Conservation (phyloP, 2,797 vertebrate genomes). For the Spinus olivaceus region DNA sequence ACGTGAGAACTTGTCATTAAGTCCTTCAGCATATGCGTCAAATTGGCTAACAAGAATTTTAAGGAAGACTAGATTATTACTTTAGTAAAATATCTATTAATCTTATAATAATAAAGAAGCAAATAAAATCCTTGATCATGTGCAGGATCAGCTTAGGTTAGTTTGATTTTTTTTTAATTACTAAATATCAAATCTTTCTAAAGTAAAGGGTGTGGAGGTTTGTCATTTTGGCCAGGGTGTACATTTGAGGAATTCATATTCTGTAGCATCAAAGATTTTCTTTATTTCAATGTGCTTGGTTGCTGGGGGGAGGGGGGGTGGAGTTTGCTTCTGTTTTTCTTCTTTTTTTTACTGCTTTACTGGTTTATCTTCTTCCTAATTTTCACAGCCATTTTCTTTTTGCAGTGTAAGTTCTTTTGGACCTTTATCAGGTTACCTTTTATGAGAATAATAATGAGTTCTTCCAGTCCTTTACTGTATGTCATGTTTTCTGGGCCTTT, state of each 20-base stretch:
- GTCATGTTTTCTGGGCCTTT: not conserved
- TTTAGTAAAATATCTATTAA: not conserved
- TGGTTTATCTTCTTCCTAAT: not conserved
- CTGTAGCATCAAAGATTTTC: not conserved
- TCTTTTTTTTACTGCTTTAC: not conserved
- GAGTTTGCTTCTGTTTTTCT: not conserved
- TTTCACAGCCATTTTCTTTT: not conserved
- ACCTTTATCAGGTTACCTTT: not conserved
- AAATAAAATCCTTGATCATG: not conserved
- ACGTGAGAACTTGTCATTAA: not conserved
- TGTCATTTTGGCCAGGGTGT: rapidly evolving
- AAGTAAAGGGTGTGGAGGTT: not conserved
- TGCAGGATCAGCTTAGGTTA: not conserved
- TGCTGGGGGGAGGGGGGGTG: not conserved
- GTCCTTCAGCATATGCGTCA: not conserved
- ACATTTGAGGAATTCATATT: not conserved
- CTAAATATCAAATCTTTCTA: not conserved
- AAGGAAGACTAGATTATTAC: not conserved
- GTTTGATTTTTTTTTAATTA: not conserved
- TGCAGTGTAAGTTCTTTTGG: not conserved
- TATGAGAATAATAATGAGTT: not conserved
- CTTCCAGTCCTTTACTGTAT: not conserved
- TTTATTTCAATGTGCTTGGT: not conserved
- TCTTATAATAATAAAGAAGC: not conserved
- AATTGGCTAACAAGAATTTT: not conserved